Evolutionary conservation across 2,797 vertebrate genomes (phyloP), one percentile per base, ranked within the genome.

Genomic region (Pempheris klunzingeri): DNA sequence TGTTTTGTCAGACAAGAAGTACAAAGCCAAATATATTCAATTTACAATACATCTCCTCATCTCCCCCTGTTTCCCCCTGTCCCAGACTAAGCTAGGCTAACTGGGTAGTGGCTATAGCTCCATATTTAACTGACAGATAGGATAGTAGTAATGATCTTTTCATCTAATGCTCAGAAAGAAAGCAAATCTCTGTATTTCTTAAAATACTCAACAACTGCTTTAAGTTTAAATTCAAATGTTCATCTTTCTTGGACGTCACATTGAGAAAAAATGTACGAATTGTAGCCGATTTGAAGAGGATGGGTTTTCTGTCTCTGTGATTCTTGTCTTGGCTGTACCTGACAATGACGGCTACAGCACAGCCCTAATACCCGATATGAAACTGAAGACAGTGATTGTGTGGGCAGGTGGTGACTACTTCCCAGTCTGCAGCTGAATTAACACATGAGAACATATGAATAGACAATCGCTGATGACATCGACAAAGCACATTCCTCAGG

Each of bases 401-500:
- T 61, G 24, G 26, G 30, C 20, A 68, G 44, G 28, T 70, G 64
- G 46, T 46, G 55, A 59, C 47, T 50, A n/a, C 58, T 63, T 74
- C 55, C 65, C 68, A 24, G 22, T 41, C 38, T 2, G 3, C 63
- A 34, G 52, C 13, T 47, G 30, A 73, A 57, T 32, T 71, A 77
- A 54, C 62, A 66, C 46, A 70, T 36, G 18, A 70, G 75, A 67
- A 50, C 73, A 80, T 67, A 71, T 59, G 75, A 84, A 88, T 53
- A 77, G 78, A 81, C 58, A 30, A 68, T 68, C 47, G 59, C 49
- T 58, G 67, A 62, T 74, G 74, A 88, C 74, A 84, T 84, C 82
- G 86, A 88, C 82, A 74, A 82, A 80, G 80, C 44, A 75, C 34
- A n/a, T 82, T 83, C 67, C 63, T 82, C 80, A 74, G 78, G 71